Base-by-base conservation (phyloP, 2,888 invertebrate species). In the Melinopterus prodromus region DNA sequence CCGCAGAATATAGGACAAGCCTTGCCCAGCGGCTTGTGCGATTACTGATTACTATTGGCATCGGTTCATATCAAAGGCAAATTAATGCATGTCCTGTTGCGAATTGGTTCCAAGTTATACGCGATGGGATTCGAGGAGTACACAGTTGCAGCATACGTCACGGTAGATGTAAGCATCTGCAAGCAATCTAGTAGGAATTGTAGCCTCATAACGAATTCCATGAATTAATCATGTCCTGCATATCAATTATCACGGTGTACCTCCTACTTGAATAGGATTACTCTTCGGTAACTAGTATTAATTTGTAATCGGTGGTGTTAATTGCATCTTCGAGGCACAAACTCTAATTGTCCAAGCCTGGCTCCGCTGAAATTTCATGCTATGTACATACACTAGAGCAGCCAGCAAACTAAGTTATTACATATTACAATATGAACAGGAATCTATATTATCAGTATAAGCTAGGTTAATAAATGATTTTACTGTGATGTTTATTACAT, bases 61-160 rank as follows among this genome's bases (percentile, higher is more conserved):
- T 74, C 74, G 15, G 35, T 74, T 74, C 74, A 74, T 74, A 74
- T 74, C 74, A 74, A 74, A 74, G 74, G 35, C 74, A 37, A 37
- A 74, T 74, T 74, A 74, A 53, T 53, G 53, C 53, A 53, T 53
- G 26, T 53, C 9, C 9, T 53, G 12, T 53, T 53, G 9, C 53
- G 53, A 2, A 74, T 74, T 35, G 37, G 37, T 74, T 74, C 35
- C 74, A 74, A 12, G 35, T 74, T 26, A 74, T 35, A 35, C 74
- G 36, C 6, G 74, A 36, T 12, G 15, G 53, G 53, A 53, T 53
- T 53, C 1, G 53, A 2, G 12, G 53, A 12, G 53, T 4, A 53
- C 12, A 12, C 12, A 53, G 53, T 53, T 53, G 53, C 53, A 53
- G 53, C 53, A 3, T 53, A 53, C 9, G 53, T 12, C 9, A 53